A percentile compares a stretch with the other conserved stretches of the same genome.
These are phyloP conservation scores for Drosophila longiperda DNA, from an alignment of 2,888 invertebrate genomes.

Conservation along the genomic window DNA sequence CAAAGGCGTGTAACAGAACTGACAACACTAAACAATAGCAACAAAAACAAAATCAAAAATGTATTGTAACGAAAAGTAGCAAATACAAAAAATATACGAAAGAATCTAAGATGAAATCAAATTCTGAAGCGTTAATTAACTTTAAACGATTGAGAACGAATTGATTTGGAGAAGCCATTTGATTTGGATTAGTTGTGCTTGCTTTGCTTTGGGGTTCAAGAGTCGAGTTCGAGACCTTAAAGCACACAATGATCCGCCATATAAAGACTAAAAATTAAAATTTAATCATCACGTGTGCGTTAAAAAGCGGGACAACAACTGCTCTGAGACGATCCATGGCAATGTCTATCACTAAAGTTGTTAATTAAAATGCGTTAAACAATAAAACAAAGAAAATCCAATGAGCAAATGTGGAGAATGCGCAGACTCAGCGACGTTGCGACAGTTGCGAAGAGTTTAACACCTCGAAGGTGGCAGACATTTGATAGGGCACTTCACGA, in stretches of 20 bases:
- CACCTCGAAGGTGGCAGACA: conserved; percentile 59
- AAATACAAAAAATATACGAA: conserved; percentile 27
- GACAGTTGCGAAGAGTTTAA: conserved; percentile 72
- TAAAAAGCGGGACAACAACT: conserved; percentile 55
- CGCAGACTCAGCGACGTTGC: conserved; percentile 27
- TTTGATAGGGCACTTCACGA: conserved; percentile 52
- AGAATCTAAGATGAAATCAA: conserved; percentile 57
- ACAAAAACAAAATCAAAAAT: conserved; percentile 22
- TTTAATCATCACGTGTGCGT: conserved; percentile 81
- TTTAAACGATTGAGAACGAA: conserved; percentile 81
- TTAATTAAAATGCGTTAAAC: conserved; percentile 80
- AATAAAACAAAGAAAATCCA: conserved; percentile 73
- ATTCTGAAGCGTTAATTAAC: conserved; percentile 78
- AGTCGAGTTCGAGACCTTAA: conserved; percentile 55
- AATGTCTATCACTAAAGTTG: conserved; percentile 66
- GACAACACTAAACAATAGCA: conserved; percentile 39
- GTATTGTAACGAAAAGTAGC: conserved; percentile 42
- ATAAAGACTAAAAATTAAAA: conserved; percentile 73
- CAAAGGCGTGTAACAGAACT: conserved; percentile 68
- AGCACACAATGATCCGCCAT: conserved; percentile 35
- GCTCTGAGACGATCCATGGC: conserved; percentile 28
- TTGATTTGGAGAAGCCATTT: conserved; percentile 77
- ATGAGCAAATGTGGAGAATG: conserved; percentile 16
- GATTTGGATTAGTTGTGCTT: conserved; percentile 79
- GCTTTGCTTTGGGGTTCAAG: conserved; percentile 56